phyloP scores from a whole-genome alignment of 2,888 invertebrate genomes.

The Tiphia femorata region DNA sequence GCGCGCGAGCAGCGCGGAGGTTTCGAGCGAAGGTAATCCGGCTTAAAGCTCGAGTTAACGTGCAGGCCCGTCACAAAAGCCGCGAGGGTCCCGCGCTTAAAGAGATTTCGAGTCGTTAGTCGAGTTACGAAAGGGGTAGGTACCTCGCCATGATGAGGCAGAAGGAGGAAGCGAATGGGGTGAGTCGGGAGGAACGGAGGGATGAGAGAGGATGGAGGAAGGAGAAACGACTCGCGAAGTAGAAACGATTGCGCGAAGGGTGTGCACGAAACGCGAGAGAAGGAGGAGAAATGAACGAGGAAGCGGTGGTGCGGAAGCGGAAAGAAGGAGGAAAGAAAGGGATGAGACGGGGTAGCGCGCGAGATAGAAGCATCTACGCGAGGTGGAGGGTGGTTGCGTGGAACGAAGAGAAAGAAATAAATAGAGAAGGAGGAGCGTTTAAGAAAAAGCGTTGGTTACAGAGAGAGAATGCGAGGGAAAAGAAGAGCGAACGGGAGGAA shows the following conservation, averaged over 20 bases:
- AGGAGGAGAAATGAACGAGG: constrained; percentile 6
- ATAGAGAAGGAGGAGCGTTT: constrained; percentile 33
- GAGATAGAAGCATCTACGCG: no score
- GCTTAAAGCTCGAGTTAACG: constrained; percentile 48
- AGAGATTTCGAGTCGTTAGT: constrained; percentile 51
- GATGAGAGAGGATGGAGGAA: neutral
- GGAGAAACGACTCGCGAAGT: neutral
- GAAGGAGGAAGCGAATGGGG: neutral
- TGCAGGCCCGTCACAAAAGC: constrained; percentile 41
- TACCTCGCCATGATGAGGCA: no score
- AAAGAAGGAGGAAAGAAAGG: neutral
- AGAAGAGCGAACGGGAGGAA: neutral
- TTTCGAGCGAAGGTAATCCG: constrained; percentile 45
- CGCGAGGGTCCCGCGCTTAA: constrained; percentile 38
- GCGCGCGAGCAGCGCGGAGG: constrained; percentile 30
- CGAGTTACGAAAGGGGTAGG: constrained; percentile 37
- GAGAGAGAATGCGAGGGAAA: no score
- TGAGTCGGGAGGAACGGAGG: neutral
- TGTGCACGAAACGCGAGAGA: no score
- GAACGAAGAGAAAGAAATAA: constrained; percentile 26
- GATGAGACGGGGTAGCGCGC: constrained; percentile 2
- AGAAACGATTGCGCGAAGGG: no score
- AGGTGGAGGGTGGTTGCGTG: neutral
- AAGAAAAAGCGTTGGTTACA: no score
- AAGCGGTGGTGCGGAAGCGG: constrained; percentile 1